Evolutionary conservation across 2,113 vertebrate species (phyloP), one percentile per base, ranked within the genome.

Genomic region (Zosterops japonicus): DNA sequence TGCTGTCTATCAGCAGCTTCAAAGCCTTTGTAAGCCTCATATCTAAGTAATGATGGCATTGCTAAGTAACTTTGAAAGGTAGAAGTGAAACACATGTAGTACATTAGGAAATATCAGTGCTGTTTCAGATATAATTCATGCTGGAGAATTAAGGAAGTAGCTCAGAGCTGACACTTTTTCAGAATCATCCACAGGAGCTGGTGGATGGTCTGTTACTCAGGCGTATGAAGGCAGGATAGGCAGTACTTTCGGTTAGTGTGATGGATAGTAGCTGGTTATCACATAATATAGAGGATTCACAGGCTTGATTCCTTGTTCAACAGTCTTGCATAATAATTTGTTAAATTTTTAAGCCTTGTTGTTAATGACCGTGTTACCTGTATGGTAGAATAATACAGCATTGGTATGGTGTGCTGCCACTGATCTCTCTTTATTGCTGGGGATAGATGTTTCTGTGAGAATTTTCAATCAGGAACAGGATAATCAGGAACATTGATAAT

Each of bases 41-140:
- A 39, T 36, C 95, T 85, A 61, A 85, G 70, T 91, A 93, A 87
- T 78, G 65, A 82, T 68, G 49, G 27, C 49, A 86, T 86, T 93
- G 47, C 71, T 80, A 86, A 95, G 85, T 90, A 81, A 88, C 63
- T 91, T 70, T 74, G 85, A 95, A 93, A 77, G 47, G 44, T 10
- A 63, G 71, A 94, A 93, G 88, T 95, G 90, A 92, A 93, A 68
- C 50, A 67, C 60, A 49, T 70, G 59, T 69, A 74, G 41, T n/a
- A 77, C 50, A 44, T 93, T 67, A 86, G 76, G 68, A 90, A 83
- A 88, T 74, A 77, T 67, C 56, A 60, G 52, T 52, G 41, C 64
- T 83, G 12, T 80, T 90, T 80, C 83, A 88, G 56, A 21, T 81
- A 63, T 59, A 88, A 87, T 47, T 69, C 39, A n/a, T 74, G 36